Percentiles rank a stretch among this genome's conserved stretches.
phyloP scores from a whole-genome alignment of 2,888 invertebrate genomes.

The Protonemura montana region DNA sequence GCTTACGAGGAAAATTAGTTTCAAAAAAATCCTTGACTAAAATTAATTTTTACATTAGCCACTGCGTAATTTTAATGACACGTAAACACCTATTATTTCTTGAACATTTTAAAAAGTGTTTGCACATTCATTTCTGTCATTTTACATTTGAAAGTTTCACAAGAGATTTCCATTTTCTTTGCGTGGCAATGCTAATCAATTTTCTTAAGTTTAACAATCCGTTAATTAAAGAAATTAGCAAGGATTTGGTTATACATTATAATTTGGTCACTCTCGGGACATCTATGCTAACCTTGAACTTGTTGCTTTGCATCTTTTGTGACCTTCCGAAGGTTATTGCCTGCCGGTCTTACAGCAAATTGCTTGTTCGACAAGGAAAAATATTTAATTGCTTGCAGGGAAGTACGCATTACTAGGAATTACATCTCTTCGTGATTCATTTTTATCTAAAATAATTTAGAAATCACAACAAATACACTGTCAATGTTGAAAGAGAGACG shows the following conservation, averaged over 20 bases:
- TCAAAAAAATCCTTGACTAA: not conserved
- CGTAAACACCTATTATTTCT: not conserved
- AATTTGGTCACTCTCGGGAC: too few species aligned
- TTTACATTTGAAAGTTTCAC: too few species aligned
- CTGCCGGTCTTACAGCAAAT: not conserved
- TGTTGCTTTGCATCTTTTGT: not conserved
- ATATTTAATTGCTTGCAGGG: not conserved
- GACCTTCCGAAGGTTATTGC: not conserved
- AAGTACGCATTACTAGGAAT: not conserved
- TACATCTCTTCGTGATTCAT: not conserved
- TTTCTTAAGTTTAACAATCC: too few species aligned
- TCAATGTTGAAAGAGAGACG: too few species aligned
- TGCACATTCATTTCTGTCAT: too few species aligned
- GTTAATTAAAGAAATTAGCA: too few species aligned
- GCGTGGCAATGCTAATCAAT: too few species aligned
- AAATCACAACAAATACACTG: not conserved
- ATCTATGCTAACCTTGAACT: not conserved
- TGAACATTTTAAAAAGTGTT: too few species aligned
- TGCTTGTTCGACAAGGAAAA: not conserved
- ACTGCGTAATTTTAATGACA: not conserved
- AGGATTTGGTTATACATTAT: too few species aligned
- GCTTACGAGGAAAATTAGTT: not conserved
- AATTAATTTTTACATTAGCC: not conserved
- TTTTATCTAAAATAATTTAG: not conserved
- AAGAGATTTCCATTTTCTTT: too few species aligned